Evolutionary conservation across 1,140 invertebrate species (phyloP), one percentile per base, ranked within the genome.

Genomic region (Megathymus violae): DNA sequence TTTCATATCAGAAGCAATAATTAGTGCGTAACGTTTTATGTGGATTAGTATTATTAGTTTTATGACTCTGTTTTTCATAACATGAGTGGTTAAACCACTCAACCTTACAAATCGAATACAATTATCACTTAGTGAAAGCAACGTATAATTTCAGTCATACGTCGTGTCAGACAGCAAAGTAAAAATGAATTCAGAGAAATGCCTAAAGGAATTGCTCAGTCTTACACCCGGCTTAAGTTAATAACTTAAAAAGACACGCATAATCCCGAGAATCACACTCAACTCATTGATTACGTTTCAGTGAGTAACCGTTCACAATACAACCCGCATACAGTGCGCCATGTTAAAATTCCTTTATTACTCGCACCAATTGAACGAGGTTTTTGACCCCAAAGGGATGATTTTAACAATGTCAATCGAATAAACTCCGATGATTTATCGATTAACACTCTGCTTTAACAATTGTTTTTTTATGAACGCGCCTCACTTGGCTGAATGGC

Each of bases 301-400:
- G 40, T 58, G 52, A 58, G 52, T 58, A 61, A 60, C 25, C 40
- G 10, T 31, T 15, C 22, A 52, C 51, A 72, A 66, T 52, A 31
- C 62, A 78, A 76, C 82, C 82, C 82, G 82, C 79, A 85, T 84
- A 48, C 6, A 50, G 27, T 31, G n/a, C 7, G 27, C 47, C 44
- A 58, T 48, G 64, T 71, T 76, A 69, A 74, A 80, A 77, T 80
- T 74, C 71, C 50, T 75, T 71, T 71, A 82, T 80, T 77, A 72
- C 64, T 61, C 54, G 19, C 62, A 71, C 66, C 81, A 84, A 85
- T 82, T 85, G 82, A 80, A 63, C 44, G 67, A 74, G 79, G 74
- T 85, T 78, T 72, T 80, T 78, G 82, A 82, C 74, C 82, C 73
- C 44, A 69, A 73, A 76, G 79, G 79, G 79, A 81, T 77, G 78